A percentile compares a stretch with the other conserved stretches of the same genome.
These are phyloP conservation scores for Shinisaurus crocodilurus DNA, from an alignment of 2,113 vertebrate species.

Conservation along the genomic window DNA sequence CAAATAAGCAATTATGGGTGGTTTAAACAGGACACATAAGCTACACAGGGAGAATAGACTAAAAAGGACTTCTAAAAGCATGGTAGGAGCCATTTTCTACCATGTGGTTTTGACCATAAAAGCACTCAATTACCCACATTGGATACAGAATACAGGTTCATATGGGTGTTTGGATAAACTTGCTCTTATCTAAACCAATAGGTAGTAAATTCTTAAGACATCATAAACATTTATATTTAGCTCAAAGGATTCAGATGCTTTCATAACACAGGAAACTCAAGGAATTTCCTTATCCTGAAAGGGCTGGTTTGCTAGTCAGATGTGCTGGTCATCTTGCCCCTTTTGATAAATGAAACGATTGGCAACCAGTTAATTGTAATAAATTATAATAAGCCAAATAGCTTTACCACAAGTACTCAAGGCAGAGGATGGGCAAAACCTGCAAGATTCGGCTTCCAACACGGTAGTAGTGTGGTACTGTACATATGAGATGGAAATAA, in stretches of 20 bases:
- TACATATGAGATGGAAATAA: constrained; percentile 59
- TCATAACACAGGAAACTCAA: background rate
- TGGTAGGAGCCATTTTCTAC: background rate
- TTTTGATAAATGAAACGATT: constrained; percentile 46
- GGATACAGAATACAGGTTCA: background rate
- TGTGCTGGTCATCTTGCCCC: constrained; percentile 29
- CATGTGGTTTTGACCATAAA: background rate
- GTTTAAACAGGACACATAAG: background rate
- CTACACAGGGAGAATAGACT: background rate
- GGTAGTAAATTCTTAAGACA: background rate
- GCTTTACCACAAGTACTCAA: constrained; percentile 35
- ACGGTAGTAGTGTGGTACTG: constrained; percentile 61
- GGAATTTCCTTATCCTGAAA: constrained; percentile 12
- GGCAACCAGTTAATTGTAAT: background rate
- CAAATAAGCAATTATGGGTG: background rate
- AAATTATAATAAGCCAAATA: constrained; percentile 36
- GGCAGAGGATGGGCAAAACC: constrained; percentile 31
- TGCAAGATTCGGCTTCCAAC: constrained; percentile 28
- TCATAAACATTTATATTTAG: background rate
- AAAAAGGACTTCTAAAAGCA: background rate
- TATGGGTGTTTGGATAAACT: background rate
- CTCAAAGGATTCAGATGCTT: background rate
- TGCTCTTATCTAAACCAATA: background rate
- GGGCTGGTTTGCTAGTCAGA: constrained; percentile 52
- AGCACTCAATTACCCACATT: background rate